phyloP scores from a whole-genome alignment of 2,888 invertebrate genomes.

The Iphiclides podalirius region DNA sequence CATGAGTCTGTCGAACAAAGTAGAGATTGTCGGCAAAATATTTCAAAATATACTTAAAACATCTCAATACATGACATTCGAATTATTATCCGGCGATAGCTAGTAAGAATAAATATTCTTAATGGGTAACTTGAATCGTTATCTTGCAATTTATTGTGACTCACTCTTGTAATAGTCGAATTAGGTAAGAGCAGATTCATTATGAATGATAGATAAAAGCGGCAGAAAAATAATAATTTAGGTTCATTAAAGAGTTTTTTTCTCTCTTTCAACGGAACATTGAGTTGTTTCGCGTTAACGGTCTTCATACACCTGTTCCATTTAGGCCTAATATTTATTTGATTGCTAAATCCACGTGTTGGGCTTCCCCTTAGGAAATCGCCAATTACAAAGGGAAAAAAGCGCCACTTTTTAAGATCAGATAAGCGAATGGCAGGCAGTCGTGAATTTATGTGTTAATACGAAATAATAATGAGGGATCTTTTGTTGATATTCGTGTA shows the following conservation, averaged over 20 bases:
- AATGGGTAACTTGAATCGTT: too few relatives aligned
- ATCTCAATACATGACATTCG: too few relatives aligned
- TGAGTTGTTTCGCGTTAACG: conserved; percentile 49
- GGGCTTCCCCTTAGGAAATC: conserved; percentile 23
- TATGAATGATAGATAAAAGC: conserved; percentile 4
- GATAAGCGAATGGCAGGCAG: conserved; percentile 17
- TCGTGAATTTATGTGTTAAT: conserved; percentile 19
- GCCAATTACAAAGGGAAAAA: conserved; percentile 22
- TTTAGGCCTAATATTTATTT: conserved; percentile 71
- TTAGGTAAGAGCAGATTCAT: background rate
- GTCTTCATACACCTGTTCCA: conserved; percentile 55
- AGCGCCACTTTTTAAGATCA: conserved; percentile 2
- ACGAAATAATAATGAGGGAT: conserved; percentile 17
- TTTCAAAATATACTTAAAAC: too few relatives aligned
- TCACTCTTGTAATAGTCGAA: conserved; percentile 2
- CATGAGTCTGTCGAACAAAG: too few relatives aligned
- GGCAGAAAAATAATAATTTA: conserved; percentile 31
- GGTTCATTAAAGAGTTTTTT: conserved; percentile 34
- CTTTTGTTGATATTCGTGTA: conserved; percentile 7
- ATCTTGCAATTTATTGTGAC: background rate
- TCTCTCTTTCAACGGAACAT: conserved; percentile 33
- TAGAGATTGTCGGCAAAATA: too few relatives aligned
- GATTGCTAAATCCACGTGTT: conserved; percentile 64
- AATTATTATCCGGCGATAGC: too few relatives aligned
- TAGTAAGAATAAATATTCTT: too few relatives aligned